phyloP scores from a whole-genome alignment of 2,888 invertebrate species.

The Enoplolaimus lenunculus region DNA sequence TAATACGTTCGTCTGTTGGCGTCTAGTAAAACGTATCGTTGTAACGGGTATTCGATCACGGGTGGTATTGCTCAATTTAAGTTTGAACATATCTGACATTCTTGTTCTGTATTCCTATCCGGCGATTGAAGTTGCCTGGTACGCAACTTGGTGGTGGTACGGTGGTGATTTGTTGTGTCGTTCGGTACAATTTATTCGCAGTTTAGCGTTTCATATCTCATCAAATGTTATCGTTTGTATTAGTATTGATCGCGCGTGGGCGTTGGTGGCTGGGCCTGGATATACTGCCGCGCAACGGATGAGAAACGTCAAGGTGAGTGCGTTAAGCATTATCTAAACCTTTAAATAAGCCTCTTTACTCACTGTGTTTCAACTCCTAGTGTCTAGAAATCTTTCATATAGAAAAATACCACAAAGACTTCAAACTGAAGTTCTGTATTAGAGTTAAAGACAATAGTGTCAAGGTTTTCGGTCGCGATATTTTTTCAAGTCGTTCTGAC shows the following conservation, averaged over 20 bases:
- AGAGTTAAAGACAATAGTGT: no score
- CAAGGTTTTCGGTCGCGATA: no score
- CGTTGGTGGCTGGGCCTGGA: no score
- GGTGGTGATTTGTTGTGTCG: background rate
- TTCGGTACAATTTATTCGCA: background rate
- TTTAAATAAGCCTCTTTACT: no score
- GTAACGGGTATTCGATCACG: background rate
- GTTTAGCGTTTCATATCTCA: slow-evolving; percentile 3
- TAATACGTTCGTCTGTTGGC: background rate
- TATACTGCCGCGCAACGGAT: no score
- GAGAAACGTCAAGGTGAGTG: no score
- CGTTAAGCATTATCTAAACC: no score
- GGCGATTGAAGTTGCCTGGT: background rate
- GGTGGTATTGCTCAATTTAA: background rate
- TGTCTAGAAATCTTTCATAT: no score
- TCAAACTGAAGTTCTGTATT: no score
- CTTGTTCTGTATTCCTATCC: slow-evolving; percentile 3
- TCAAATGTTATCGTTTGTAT: slow-evolving; percentile 10
- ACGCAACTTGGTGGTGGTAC: background rate
- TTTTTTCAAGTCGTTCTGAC: no score
- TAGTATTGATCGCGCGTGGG: slow-evolving; percentile 8
- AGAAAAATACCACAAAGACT: no score
- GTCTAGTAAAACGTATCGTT: background rate
- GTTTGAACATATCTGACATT: slow-evolving; percentile 1
- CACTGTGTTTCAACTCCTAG: no score